phyloP scores from a whole-genome alignment of 92 coral and sea anemone genomes.

The Porites rus region DNA sequence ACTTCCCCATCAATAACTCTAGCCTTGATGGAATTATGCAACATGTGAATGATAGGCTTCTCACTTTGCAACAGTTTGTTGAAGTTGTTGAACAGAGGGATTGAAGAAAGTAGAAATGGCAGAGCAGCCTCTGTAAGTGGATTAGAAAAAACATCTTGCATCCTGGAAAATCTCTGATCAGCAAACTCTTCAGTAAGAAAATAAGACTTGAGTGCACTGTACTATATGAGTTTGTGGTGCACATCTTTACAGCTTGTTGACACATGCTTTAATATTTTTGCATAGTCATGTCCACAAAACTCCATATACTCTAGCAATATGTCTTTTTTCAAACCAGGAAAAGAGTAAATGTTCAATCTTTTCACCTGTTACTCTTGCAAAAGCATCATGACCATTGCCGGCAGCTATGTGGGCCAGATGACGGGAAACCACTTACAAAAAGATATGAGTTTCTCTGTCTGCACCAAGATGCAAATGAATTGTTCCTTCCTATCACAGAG shows the following conservation, averaged over 20 bases:
- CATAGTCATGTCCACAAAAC: constrained; percentile 49
- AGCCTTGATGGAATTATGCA: constrained; percentile 49
- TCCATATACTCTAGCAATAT: constrained; percentile 22
- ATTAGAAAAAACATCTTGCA: constrained; percentile 37
- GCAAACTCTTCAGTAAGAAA: constrained; percentile 38
- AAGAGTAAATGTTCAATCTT: constrained; percentile 31
- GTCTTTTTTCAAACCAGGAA: constrained; percentile 44
- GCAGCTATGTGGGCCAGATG: constrained; percentile 51
- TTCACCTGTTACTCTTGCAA: constrained; percentile 14
- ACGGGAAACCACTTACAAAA: constrained; percentile 32
- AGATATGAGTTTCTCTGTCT: constrained; percentile 34
- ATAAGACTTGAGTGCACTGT: constrained; percentile 47
- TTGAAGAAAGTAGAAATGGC: constrained; percentile 43
- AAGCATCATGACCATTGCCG: constrained; percentile 30
- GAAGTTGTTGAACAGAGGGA: constrained; percentile 59
- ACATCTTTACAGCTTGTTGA: constrained; percentile 44
- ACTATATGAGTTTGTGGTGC: constrained; percentile 31
- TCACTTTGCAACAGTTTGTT: constrained; percentile 53
- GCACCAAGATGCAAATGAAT: constrained; percentile 40
- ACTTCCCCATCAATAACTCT: constrained; percentile 55
- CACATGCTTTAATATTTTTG: constrained; percentile 38
- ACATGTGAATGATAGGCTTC: constrained; percentile 50
- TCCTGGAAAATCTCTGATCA: constrained; percentile 45
- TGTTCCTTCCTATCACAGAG: constrained; percentile 51
- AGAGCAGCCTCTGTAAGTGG: constrained; percentile 53